Conservation (phyloP, 2,113 vertebrate species). For the Colossoma macropomum region DNA sequence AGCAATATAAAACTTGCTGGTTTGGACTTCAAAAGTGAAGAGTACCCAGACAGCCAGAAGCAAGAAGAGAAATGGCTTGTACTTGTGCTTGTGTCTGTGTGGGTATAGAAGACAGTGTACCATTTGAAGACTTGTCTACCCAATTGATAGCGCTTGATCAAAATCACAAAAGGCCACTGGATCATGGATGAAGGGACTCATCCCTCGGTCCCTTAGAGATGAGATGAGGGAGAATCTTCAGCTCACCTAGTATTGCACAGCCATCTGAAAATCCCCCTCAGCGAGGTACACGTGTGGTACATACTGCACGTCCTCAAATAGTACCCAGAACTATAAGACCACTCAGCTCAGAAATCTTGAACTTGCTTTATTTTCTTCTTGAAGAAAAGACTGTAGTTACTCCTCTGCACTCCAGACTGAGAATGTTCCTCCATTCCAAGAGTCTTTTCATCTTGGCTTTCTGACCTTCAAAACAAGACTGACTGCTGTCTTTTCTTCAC, state of each 20-base stretch:
- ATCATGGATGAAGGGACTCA: not conserved
- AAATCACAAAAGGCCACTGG: constrained; percentile 18
- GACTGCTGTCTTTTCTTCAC: not conserved
- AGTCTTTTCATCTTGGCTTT: not conserved
- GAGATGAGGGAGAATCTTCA: not conserved
- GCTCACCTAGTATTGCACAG: not conserved
- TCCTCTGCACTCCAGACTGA: not conserved
- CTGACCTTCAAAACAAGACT: not conserved
- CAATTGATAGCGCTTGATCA: not conserved
- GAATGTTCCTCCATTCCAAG: not conserved
- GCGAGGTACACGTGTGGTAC: not conserved
- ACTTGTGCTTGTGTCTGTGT: not conserved
- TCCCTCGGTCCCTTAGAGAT: too few relatives aligned
- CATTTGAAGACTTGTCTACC: constrained; percentile 14
- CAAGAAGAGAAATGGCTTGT: not conserved
- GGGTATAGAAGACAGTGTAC: constrained; percentile 7
- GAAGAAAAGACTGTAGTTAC: not conserved
- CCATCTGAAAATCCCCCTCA: not conserved
- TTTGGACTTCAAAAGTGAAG: not conserved
- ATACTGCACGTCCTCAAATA: not conserved
- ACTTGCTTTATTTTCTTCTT: not conserved
- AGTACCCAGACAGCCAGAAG: not conserved
- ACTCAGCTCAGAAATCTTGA: not conserved
- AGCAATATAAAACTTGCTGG: not conserved
- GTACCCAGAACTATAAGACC: not conserved